Percentiles rank a stretch among this genome's conserved stretches.
These are phyloP conservation scores for Drosophila sturtevanti DNA, from an alignment of 1,140 invertebrate species.

Conservation along the genomic window DNA sequence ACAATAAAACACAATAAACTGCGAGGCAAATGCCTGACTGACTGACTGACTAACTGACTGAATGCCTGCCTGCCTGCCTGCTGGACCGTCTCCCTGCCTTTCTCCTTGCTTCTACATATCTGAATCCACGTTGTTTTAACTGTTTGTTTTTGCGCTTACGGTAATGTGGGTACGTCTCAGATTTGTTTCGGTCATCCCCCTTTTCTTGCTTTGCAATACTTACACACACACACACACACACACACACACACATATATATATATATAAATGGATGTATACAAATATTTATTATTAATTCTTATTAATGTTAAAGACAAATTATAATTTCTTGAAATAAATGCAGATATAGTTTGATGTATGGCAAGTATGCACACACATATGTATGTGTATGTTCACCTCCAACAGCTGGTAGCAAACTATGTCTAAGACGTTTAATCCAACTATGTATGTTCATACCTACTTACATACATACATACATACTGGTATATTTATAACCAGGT, in stretches of 20 bases:
- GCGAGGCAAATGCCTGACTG: background rate
- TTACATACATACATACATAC: background rate
- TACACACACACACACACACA: background rate
- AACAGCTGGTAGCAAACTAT: constrained; percentile 2
- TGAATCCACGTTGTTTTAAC: constrained; percentile 22
- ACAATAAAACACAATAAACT: constrained; percentile 10
- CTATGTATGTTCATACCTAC: background rate
- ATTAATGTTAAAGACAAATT: background rate
- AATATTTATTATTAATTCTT: background rate
- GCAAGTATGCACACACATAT: background rate
- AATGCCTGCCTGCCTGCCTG: background rate
- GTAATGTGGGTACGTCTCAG: constrained; percentile 49
- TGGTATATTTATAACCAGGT: background rate
- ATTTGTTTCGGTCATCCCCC: constrained; percentile 23
- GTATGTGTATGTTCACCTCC: background rate
- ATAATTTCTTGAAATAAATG: background rate
- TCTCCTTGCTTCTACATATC: background rate
- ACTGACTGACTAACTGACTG: too few species aligned
- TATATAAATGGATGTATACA: background rate
- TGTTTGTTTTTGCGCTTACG: constrained; percentile 36
- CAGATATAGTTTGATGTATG: background rate
- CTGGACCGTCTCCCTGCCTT: too few species aligned
- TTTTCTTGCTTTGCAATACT: background rate
- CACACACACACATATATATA: background rate
- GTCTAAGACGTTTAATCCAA: background rate